Evolutionary conservation across 2,888 invertebrate species (phyloP), one percentile per base, ranked within the genome.

Genomic region (Malthinus seriepunctatus): DNA sequence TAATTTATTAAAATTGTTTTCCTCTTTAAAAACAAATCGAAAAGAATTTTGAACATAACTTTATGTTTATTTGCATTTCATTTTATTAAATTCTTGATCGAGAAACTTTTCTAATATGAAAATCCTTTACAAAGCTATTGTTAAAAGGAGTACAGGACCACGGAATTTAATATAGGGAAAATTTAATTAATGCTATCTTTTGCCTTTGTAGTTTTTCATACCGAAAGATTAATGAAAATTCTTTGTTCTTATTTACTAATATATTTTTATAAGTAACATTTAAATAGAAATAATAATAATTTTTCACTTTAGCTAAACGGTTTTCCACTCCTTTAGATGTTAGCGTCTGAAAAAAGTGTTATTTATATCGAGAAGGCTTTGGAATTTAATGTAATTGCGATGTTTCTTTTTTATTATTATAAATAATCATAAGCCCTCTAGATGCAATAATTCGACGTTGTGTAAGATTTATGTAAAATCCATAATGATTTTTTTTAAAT

Each of bases 101-200:
- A 42, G 39, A 15, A 14, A 8, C n/a, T 14, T 15, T 42, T 42
- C 23, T 42, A 42, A 42, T 42, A 42, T 42, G 39, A 42, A 42
- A 42, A 42, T 42, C 39, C 39, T 51, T 51, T 44, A 34, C 42
- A 44, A 23, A 51, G 51, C 31, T 15, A 51, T 33, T 51, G 32
- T 34, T 42, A 42, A 47, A 33, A 42, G 51, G 33, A 51, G 44
- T 51, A 23, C 1, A n/a, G 34, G 23, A 23, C 51, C 23, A 42
- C 42, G 51, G 51, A 51, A 51, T 51, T 51, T 51, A 51, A 51
- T 51, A 51, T 51, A 32, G 10, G 15, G 42, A 44, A 51, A 51
- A 44, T 51, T 51, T 51, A 51, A 51, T 51, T 51, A 44, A 32
- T 12, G 32, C 9, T 12, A 51, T 42, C 33, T 39, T 51, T 33